Conservation (phyloP, 2,888 invertebrate genomes). For the Oxyteleia sp. region DNA sequence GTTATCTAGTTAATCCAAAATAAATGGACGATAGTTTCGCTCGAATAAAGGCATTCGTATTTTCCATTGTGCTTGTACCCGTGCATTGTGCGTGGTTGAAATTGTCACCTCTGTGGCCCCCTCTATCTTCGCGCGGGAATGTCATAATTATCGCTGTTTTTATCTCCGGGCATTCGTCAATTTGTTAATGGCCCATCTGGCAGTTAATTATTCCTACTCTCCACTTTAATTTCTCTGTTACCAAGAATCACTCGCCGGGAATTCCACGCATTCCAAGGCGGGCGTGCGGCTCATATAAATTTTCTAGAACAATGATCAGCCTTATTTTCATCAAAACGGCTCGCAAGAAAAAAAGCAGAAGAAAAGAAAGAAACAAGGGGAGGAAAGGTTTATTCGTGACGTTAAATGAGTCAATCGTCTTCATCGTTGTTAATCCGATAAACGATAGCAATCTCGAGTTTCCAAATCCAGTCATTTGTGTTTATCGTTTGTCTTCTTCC, state of each 20-base stretch:
- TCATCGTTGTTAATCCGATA: conserved; percentile 71
- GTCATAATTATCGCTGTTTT: conserved; percentile 32
- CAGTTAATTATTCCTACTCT: conserved; percentile 51
- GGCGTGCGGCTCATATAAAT: conserved; percentile 37
- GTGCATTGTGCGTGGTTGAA: conserved; percentile 35
- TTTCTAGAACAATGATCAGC: conserved; percentile 66
- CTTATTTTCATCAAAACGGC: conserved; percentile 58
- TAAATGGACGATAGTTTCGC: conserved; percentile 67
- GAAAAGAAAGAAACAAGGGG: conserved; percentile 19
- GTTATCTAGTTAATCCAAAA: conserved; percentile 71
- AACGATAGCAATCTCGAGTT: conserved; percentile 80
- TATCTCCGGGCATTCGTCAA: conserved; percentile 17
- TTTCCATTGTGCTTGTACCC: conserved; percentile 35
- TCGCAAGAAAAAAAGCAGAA: conserved; percentile 17
- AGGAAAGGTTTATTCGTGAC: conserved; percentile 35
- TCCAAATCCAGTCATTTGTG: conserved; percentile 82
- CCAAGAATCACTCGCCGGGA: conserved; percentile 20
- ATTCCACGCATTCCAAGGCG: conserved; percentile 36
- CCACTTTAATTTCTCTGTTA: conserved; percentile 44
- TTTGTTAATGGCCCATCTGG: conserved; percentile 45
- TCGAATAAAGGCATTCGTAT: conserved; percentile 41
- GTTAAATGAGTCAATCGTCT: conserved; percentile 71
- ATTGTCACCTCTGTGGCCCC: conserved; percentile 57
- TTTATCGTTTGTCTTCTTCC: conserved; percentile 79
- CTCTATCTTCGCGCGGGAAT: conserved; percentile 2